phyloP scores from a whole-genome alignment of 2,113 vertebrate genomes.

The Ammodytes marinus region DNA sequence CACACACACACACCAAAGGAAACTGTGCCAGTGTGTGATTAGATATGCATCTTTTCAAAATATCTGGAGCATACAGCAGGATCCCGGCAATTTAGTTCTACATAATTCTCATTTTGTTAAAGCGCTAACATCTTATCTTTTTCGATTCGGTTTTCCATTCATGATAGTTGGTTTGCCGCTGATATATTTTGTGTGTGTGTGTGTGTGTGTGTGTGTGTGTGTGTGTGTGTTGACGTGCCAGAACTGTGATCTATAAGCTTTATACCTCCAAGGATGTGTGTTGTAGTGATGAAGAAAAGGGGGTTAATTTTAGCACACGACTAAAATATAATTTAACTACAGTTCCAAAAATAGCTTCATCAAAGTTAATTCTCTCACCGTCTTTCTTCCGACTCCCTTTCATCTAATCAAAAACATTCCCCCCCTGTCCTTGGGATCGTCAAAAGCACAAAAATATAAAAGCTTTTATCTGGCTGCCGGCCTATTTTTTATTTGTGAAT shows the following conservation, averaged over 20 bases:
- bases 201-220: slow-evolving; percentile 12
- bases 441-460: background rate
- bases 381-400: slow-evolving; percentile 7
- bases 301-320: slow-evolving; percentile 36
- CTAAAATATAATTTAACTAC: slow-evolving; percentile 2
- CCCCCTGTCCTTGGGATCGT: background rate
- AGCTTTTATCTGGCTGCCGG: slow-evolving; percentile 30
- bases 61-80: slow-evolving; percentile 60
- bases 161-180: slow-evolving; percentile 29
- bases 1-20: slow-evolving; percentile 38
- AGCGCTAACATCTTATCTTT: slow-evolving; percentile 49
- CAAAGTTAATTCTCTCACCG: background rate
- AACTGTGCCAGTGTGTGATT: slow-evolving; percentile 60
- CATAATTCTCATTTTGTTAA: slow-evolving; percentile 63
- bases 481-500: slow-evolving; percentile 1
- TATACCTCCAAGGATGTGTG: slow-evolving; percentile 18
- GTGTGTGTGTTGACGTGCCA: slow-evolving; percentile 19
- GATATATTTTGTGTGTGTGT: slow-evolving; percentile 33
- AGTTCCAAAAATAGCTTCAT: slow-evolving; percentile 39
- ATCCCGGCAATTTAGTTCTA: slow-evolving; percentile 66
- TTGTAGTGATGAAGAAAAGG: slow-evolving; percentile 22
- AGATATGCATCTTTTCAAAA: slow-evolving; percentile 67
- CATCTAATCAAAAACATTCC: slow-evolving; percentile 21
- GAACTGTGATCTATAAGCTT: slow-evolving; percentile 30
- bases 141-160: slow-evolving; percentile 65